These are phyloP conservation scores for Otus scops DNA, from an alignment of 2,797 vertebrate genomes.

Conservation along the genomic window DNA sequence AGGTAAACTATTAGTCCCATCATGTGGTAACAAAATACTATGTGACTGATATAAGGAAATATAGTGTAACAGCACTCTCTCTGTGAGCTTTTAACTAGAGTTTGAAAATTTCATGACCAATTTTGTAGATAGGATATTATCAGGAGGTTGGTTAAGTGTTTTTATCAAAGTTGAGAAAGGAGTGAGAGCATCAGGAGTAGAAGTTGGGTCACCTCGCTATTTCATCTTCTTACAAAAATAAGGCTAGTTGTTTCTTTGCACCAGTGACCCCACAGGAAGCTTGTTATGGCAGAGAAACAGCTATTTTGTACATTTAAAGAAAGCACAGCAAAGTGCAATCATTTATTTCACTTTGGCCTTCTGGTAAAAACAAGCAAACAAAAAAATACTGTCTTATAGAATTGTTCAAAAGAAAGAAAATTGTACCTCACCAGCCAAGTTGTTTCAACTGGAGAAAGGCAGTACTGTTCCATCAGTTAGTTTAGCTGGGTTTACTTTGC, in stretches of 20 bases:
- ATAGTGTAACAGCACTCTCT: background rate
- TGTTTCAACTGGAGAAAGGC: background rate
- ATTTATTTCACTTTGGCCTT: background rate
- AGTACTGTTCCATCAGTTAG: background rate
- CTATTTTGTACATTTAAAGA: background rate
- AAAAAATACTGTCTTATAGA: background rate
- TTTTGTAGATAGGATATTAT: background rate
- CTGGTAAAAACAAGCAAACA: background rate
- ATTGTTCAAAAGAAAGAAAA: background rate
- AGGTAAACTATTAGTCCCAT: background rate
- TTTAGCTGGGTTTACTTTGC: background rate
- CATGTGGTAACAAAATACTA: background rate
- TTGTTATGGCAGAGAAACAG: background rate
- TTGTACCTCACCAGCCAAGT: background rate
- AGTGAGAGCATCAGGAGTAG: background rate
- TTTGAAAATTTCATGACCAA: background rate
- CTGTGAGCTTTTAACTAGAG: background rate
- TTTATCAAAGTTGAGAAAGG: background rate
- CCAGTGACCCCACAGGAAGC: background rate
- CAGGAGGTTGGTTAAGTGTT: background rate
- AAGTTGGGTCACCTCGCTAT: background rate
- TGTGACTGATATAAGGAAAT: background rate
- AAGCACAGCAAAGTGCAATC: background rate
- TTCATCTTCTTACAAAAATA: background rate
- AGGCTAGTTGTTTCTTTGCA: background rate